Evolutionary conservation across 2,888 invertebrate genomes (phyloP).

Genomic region (Asteroscopus sphinx): DNA sequence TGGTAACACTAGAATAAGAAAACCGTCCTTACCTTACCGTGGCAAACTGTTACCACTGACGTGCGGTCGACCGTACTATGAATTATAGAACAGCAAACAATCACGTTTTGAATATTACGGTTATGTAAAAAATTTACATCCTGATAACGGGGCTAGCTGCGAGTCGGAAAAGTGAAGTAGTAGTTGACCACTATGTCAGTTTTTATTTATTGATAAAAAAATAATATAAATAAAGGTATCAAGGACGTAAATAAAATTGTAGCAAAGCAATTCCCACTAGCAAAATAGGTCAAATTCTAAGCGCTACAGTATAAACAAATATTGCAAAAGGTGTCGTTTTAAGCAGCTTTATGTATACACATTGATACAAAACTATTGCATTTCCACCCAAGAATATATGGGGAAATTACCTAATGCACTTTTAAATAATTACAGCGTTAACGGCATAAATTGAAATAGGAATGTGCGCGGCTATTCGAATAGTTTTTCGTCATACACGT

Average conservation of each 20-base stretch:
- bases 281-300: slow-evolving; percentile 26
- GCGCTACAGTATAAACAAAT: slow-evolving; percentile 25
- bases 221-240: too few relatives aligned
- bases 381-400: slow-evolving; percentile 45
- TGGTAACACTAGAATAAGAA: too few relatives aligned
- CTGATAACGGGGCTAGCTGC: too few relatives aligned
- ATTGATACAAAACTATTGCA: slow-evolving; percentile 48
- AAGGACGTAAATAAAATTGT: too few relatives aligned
- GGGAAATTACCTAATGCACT: slow-evolving; percentile 45
- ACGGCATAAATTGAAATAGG: slow-evolving; percentile 53
- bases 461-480: slow-evolving; percentile 51
- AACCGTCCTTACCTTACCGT: too few relatives aligned
- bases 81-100: slow-evolving; percentile 29
- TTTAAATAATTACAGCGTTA: slow-evolving; percentile 49
- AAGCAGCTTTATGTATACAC: slow-evolving; percentile 9
- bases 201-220: too few relatives aligned
- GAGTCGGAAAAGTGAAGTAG: too few relatives aligned
- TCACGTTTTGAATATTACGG: slow-evolving; percentile 24
- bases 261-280: neutral
- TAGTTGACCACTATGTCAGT: too few relatives aligned
- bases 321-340: slow-evolving; percentile 22
- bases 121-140: slow-evolving; percentile 3
- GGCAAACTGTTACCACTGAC: too few relatives aligned
- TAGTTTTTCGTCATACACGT: slow-evolving; percentile 44
- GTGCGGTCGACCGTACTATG: too few relatives aligned